Base-by-base conservation (phyloP, 1,140 invertebrate species). In the Zaprionus taronus region DNA sequence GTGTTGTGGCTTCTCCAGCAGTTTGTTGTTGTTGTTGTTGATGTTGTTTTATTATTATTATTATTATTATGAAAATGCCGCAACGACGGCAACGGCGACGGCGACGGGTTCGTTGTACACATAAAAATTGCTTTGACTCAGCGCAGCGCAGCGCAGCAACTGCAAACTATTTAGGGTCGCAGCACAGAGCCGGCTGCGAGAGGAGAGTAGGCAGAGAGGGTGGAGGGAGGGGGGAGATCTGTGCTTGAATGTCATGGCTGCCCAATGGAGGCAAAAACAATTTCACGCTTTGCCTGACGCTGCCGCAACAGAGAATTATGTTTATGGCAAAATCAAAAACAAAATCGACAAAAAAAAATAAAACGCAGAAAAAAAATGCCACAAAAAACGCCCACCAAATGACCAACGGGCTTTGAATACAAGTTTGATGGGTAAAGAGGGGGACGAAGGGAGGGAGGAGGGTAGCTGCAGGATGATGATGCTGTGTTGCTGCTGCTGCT, bases 81-180 rank as follows among this genome's bases (percentile, higher is more conserved):
- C 41, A 47, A 34, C 9, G 31, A 31, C 9, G 7, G 9, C 28
- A 6, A 31, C 31, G 31, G 31, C 31, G 36, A 28, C 65, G 79
- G 72, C 31, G 36, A 28, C 65, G 79, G 72, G 84, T 89, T 89
- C 84, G 84, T 84, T 89, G 85, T 79, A 90, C 84, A 89, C 71
- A 84, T 81, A 64, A 72, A 74, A 87, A 69, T 77, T 64, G 70
- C 64, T 73, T 67, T 73, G 74, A 67, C 63, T 67, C 70, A 67
- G 74, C 72, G 64, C 49, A 53, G n/a, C 49, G 14, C 61, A 55
- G n/a, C 49, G 14, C 61, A 55, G 36, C 61, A 41, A 34, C 38
- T 15, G 41, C 41, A 4, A 66, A 77, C 75, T 68, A 44, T 77
- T 67, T 77, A 67, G 69, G 63, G 63, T 51, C 60, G 41, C n/a